Base-by-base conservation (phyloP, 2,113 vertebrate species). In the Psilopsiagon aymara region DNA sequence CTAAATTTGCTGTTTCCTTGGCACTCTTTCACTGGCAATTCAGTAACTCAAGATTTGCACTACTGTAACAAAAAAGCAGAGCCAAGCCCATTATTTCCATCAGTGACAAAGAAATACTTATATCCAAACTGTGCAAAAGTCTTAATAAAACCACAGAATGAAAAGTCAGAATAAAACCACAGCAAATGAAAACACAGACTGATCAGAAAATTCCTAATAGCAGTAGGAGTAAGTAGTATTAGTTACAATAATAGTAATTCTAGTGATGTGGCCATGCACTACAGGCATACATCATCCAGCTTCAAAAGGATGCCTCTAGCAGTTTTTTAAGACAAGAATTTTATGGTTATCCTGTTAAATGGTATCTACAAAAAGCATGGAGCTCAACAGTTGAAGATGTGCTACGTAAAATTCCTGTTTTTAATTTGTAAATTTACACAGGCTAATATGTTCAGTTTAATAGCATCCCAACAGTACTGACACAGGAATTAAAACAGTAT, bases 1-100 rank as follows among this genome's bases (percentile, higher is more conserved):
- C 41, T 88, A 89, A 82, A 84, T 78, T 84, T 81, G 57, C 74
- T 49, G 21, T 76, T 92, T 86, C 64, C 43, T 71, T 84, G 86
- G 69, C 88, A 82, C 64, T 63, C 35, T 44, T 80, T 78, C 24
- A 47, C 0, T 67, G 29, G 47, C 51, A 92, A 75, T 84, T 84
- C 64, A 88, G 74, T 88, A 64, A 75, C 43, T 92, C 33, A 80
- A 66, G 55, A 82, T 73, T 84, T 92, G 44, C 44, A 91, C 86
- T 73, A 71, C 47, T 82, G 44, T 87, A 91, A 86, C 18, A 62
- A 90, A 95, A 80, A 80, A 76, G 41, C 28, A 84, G 66, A 95
- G 66, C 71, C 77, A 89, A 93, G 25, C 29, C 31, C 44, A 39
- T 71, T 71, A 78, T 60, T 88, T 86, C 64, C 41, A 82, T 23